Base-by-base conservation (phyloP, 2,113 vertebrate genomes). In the Bettongia penicillata region DNA sequence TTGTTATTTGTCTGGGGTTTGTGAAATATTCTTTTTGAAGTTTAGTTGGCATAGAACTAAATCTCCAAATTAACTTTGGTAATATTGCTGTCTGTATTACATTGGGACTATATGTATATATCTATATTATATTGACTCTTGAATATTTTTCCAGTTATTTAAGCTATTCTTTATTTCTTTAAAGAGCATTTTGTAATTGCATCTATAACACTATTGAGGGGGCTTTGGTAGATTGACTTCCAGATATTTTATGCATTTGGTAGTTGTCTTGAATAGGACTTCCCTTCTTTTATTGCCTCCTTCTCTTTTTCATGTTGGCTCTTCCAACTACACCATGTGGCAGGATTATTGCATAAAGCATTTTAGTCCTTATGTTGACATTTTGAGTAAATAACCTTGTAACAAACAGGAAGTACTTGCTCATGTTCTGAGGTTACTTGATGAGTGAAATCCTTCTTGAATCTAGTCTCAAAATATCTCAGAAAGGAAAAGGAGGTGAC, bases 401-500 rank as follows among this genome's bases (percentile, higher is more conserved):
- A 0, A 93, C 96, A n/a, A 43, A 90, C 31, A 51, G 94, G 93
- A 95, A 94, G 91, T 26, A 26, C 48, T 91, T 91, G n/a, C 77
- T 53, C 51, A 8, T 47, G 91, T 90, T 55, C 43, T 7, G 12
- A 52, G 51, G 51, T 48, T 52, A 3, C 7, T 91, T 57, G 61
- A n/a, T 77, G 37, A 77, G 25, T 57, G 55, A 28, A 57, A 26
- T 28, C 55, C 26, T 57, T 10, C 23, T 57, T 9, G 8, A 10
- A 57, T 28, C 26, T 77, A 16, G 3, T 7, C 61, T 77, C 37
- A n/a, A n/a, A n/a, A 77, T n/a, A 77, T 1, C 14, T 19, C 61
- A 77, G 61, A 77, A n/a, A 19, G 37, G 61, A 77, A 77, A 77
- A 77, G 61, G 61, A 37, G 61, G 12, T 68, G 8, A n/a, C 28